Base-by-base conservation (phyloP, 2,113 vertebrate genomes). In the Coregonus clupeaformis region DNA sequence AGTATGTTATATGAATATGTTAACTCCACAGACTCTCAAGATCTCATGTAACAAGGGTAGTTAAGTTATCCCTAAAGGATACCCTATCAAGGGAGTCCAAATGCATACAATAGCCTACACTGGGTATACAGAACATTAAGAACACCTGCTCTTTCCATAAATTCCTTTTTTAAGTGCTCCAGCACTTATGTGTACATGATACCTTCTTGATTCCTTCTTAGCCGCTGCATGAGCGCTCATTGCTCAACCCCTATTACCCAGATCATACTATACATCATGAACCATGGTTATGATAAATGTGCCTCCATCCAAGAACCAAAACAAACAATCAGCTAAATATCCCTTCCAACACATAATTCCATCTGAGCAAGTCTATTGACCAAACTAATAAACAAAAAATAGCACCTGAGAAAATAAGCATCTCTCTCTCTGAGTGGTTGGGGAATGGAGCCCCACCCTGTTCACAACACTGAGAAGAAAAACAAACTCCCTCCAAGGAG, bases 401-500 rank as follows among this genome's bases (percentile, higher is more conserved):
- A 78, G 81, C 68, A 77, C 77, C 80, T 82, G 85, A 73, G 82
- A 84, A 86, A 89, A 85, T 82, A 82, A 81, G 73, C 74, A 82
- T 85, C 86, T 87, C 81, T 82, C 69, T 77, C 70, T 76, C 73
- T 59, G 78, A 75, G 83, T 80, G 86, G 84, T 86, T 86, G 80
- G 83, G 87, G 85, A 92, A 72, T 66, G 78, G 60, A 82, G 86
- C 83, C 78, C 80, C 86, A 73, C 86, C 90, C 86, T 86, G 79
- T 90, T 87, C 84, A 88, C 87, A 82, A 82, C 73, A 65, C 78
- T 2, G 79, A 84, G 85, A 87, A 84, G 77, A 87, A 90, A 89
- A 90, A 91, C 89, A 90, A 88, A 90, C 81, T 88, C 87, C 81
- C 91, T 90, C 89, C 77, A 83, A 90, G 91, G 91, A 90, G 80